phyloP scores from a whole-genome alignment of 2,888 invertebrate species.

The Orthonevra nobilis region DNA sequence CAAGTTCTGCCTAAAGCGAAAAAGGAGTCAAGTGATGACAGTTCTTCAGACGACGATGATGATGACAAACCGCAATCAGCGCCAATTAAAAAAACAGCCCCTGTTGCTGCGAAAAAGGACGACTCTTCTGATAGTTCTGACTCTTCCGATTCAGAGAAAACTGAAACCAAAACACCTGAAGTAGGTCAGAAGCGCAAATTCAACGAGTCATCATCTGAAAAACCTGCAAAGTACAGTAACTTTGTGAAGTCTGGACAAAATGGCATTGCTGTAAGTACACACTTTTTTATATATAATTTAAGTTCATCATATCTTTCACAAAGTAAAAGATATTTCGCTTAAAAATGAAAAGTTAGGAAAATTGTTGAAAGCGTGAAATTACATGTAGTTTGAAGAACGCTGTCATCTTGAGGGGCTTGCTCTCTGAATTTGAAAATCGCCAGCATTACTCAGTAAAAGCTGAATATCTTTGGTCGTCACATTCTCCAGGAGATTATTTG shows the following conservation, averaged over 20 bases:
- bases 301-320: too few species aligned
- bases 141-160: constrained; percentile 8
- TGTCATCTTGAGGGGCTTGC: too few species aligned
- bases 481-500: too few species aligned
- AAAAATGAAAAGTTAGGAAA: too few species aligned
- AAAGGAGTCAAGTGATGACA: constrained; percentile 80
- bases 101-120: constrained; percentile 76
- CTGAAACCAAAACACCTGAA: constrained; percentile 62
- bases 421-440: too few species aligned
- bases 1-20: constrained; percentile 76
- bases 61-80: constrained; percentile 36
- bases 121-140: constrained; percentile 77
- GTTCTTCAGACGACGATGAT: constrained; percentile 80
- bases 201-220: constrained; percentile 72
- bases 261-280: constrained; percentile 32
- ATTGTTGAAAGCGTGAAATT: too few species aligned
- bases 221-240: constrained; percentile 83
- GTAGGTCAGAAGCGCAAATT: constrained; percentile 80
- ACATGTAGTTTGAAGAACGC: too few species aligned
- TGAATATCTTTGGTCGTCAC: too few species aligned
- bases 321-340: too few species aligned
- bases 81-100: constrained; percentile 71
- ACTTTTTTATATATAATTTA: too few species aligned
- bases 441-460: too few species aligned
- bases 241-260: constrained; percentile 84